Base-by-base conservation (phyloP, 2,113 vertebrate species). In the Rattus rattus region DNA sequence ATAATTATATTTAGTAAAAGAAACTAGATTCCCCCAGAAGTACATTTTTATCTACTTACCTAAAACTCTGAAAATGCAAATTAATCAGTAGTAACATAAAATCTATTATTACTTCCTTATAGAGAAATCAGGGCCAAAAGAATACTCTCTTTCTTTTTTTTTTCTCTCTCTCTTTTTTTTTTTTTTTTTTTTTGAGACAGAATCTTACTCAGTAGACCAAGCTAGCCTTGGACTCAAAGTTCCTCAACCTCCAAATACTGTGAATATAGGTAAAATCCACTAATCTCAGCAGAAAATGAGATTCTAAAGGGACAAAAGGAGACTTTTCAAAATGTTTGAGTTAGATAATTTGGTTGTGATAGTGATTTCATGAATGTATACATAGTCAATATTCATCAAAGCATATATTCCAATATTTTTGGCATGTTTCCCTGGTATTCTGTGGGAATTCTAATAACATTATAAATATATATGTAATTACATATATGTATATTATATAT, bases 51-150 rank as follows among this genome's bases (percentile, higher is more conserved):
- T 80, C 49, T 11, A 91, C 90, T 75, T 93, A 52, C 20, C 69
- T 69, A 49, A 94, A 94, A 96, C 54, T 73, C 8, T 67, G 85
- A 39, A n/a, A 89, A 12, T 47, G 6, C 3, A 72, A 95, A 75
- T 33, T 49, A 59, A 88, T 84, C 30, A 19, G 67, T 20, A 52
- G 4, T 69, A 39, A 92, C 5, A 30, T 6, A 92, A 80, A 93
- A 7, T 47, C 24, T 5, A 88, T 83, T 20, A n/a, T 43, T 63
- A 1, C 19, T 70, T 87, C 10, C 80, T 26, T 70, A 10, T 28
- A 83, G 88, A 94, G 39, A 6, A 28, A 22, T 72, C 1, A 10
- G 20, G 1, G 4, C 2, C 61, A 24, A 61, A 73, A 19, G 1
- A 16, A 12, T 7, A 52, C 49, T n/a, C n/a, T n/a, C 36, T 39